Conservation (phyloP, 2,888 invertebrate genomes). For the Scaptomyza reducta region DNA sequence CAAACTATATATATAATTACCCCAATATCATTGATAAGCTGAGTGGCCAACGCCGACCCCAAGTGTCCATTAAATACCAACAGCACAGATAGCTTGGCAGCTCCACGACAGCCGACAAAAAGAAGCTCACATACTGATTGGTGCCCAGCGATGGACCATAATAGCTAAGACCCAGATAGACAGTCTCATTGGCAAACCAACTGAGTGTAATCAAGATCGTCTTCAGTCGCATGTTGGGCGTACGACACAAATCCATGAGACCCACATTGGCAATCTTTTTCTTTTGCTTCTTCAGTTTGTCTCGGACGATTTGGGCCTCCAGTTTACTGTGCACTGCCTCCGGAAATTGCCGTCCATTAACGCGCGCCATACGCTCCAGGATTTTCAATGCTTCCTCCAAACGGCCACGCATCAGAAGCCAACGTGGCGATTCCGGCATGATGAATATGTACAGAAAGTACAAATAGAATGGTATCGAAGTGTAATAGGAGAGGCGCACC, state of each 20-base stretch:
- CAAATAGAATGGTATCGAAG: constrained; percentile 92
- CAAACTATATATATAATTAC: constrained; percentile 84
- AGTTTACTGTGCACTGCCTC: constrained; percentile 89
- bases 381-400: constrained; percentile 92
- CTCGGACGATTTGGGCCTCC: constrained; percentile 89
- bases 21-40: constrained; percentile 93
- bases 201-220: constrained; percentile 93
- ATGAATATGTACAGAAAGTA: constrained; percentile 94
- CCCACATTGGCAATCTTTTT: constrained; percentile 84
- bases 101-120: constrained; percentile 93
- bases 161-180: constrained; percentile 95
- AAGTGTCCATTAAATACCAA: constrained; percentile 95
- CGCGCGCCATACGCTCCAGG: constrained; percentile 90
- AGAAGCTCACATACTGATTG: constrained; percentile 95
- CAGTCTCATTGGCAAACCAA: constrained; percentile 97
- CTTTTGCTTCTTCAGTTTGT: constrained; percentile 86
- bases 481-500: constrained; percentile 91
- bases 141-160: constrained; percentile 95
- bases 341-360: constrained; percentile 91
- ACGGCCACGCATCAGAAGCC: constrained; percentile 93
- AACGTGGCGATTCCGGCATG: constrained; percentile 95
- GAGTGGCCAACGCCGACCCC: constrained; percentile 94
- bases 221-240: constrained; percentile 95
- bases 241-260: constrained; percentile 85
- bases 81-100: constrained; percentile 94